Evolutionary conservation across 2,888 invertebrate genomes (phyloP).

Genomic region (Dendrolimus pini): DNA sequence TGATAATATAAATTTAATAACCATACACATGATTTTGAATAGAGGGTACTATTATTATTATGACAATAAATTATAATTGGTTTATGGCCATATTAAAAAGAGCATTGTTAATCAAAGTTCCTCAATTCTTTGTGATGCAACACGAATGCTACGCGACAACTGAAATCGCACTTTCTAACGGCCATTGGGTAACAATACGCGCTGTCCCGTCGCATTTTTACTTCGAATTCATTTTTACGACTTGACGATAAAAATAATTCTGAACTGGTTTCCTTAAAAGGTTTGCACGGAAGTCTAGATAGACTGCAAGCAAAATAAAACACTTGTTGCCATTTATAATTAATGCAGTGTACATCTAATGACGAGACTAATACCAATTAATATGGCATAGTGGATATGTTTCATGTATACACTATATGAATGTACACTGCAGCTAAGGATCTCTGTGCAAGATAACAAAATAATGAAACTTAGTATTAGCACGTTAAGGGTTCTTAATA

Average conservation of each 20-base stretch:
- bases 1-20: too few relatives aligned
- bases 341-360: too few relatives aligned
- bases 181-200: slow-evolving; percentile 52
- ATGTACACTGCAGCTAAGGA: too few relatives aligned
- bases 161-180: slow-evolving; percentile 59
- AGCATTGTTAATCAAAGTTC: slow-evolving; percentile 2
- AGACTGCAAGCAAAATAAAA: neutral
- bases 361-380: too few relatives aligned
- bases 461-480: too few relatives aligned
- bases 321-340: neutral
- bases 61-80: neutral
- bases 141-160: slow-evolving; percentile 43
- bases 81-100: neutral
- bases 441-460: too few relatives aligned
- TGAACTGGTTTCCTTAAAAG: slow-evolving; percentile 12
- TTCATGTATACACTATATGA: too few relatives aligned
- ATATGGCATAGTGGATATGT: too few relatives aligned
- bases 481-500: too few relatives aligned
- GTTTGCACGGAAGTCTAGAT: slow-evolving; percentile 9
- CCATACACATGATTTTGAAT: too few relatives aligned
- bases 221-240: slow-evolving; percentile 12
- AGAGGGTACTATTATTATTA: neutral
- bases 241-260: neutral
- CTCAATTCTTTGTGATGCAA: slow-evolving; percentile 43
- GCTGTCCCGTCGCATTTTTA: slow-evolving; percentile 35